Conservation (phyloP, 2,797 vertebrate species). For the Vespertilio murinus region DNA sequence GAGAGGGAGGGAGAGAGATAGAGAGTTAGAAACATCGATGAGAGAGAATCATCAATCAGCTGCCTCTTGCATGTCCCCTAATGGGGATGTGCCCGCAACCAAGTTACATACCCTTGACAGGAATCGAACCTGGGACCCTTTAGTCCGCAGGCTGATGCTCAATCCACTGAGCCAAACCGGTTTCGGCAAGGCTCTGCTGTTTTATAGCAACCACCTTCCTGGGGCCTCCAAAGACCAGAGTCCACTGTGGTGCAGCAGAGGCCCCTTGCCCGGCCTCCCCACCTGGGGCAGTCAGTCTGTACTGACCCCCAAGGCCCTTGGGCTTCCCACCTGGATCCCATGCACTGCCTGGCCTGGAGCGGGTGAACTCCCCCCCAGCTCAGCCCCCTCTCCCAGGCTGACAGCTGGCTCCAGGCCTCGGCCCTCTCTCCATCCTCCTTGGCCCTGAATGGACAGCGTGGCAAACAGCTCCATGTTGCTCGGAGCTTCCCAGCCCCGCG, state of each 20-base stretch:
- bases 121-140: no score
- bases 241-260: neutral
- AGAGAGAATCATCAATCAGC: no score
- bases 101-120: no score
- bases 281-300: neutral
- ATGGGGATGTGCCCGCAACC: no score
- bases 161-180: no score
- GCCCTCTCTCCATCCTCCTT: neutral
- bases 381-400: neutral
- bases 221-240: conserved; percentile 54
- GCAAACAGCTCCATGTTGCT: neutral
- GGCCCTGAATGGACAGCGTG: accelerated
- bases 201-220: conserved; percentile 1
- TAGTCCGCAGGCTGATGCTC: no score
- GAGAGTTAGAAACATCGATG: no score
- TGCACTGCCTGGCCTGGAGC: neutral
- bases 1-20: no score
- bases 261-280: neutral
- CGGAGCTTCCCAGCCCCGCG: neutral
- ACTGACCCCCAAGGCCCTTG: neutral
- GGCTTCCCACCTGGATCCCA: neutral
- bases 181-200: neutral
- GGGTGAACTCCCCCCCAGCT: neutral
- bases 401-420: neutral
- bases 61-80: no score